Base-by-base conservation (phyloP, 1,140 invertebrate genomes). In the Ptiloglossa arizonensis region DNA sequence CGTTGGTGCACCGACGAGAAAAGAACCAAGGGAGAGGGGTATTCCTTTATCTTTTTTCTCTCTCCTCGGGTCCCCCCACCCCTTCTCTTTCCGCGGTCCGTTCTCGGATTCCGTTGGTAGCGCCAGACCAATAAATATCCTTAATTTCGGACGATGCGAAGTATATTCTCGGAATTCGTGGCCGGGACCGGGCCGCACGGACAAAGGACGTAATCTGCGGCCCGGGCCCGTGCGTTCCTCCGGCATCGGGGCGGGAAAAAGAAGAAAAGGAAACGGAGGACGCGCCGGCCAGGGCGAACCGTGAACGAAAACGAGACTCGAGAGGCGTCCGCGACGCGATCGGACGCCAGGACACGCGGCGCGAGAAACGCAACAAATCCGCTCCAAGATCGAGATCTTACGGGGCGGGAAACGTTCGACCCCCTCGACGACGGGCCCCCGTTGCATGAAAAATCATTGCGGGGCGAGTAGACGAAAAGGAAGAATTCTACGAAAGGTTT, bases 61-160 rank as follows among this genome's bases (percentile, higher is more conserved):
- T 57, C 24, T 67, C 41, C 41, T 41, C n/a, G n/a, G n/a, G 9
- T 41, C 11, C 41, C 8, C 41, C n/a, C n/a, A n/a, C n/a, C n/a
- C n/a, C n/a, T n/a, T n/a, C n/a, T n/a, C 41, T 41, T 41, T 11
- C 5, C 27, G 19, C 44, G 41, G 41, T 19, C 56, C 52, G 46
- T 15, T 86, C 85, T 86, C 80, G 77, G 77, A 88, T 87, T 88
- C 83, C 80, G 59, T 57, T 81, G 41, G 81, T 82, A 88, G 81
- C 86, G 82, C 78, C 85, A 88, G 87, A 88, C 86, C 83, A 82
- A 88, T 88, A 88, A 88, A 87, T 88, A 87, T 88, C 81, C 84
- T 85, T 86, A 85, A 86, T 86, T 86, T 85, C 66, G 67, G 75
- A 48, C 80, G 80, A 82, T 84, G 79, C 41, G 83, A 85, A 63